Conservation (phyloP, 1,140 invertebrate species). For the Colletes gigas region DNA sequence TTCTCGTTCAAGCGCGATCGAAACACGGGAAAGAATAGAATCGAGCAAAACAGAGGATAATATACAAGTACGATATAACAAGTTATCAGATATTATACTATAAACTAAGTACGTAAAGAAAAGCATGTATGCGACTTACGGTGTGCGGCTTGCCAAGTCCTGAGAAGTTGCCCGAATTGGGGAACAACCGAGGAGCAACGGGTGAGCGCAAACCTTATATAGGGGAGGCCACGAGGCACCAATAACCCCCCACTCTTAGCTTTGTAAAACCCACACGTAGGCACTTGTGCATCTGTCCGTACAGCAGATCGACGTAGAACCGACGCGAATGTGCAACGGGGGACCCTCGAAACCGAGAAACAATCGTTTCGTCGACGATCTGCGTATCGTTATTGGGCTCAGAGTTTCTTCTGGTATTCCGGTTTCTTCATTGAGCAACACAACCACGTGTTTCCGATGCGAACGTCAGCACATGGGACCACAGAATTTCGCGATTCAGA, state of each 20-base stretch:
- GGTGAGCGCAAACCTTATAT: slow-evolving; percentile 76
- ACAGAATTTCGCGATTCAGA: background rate
- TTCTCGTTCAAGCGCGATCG: too few species aligned
- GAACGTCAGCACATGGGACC: background rate
- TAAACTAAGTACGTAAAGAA: background rate
- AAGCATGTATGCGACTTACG: slow-evolving; percentile 64
- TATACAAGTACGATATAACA: background rate
- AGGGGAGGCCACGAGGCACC: slow-evolving; percentile 61
- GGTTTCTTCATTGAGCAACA: background rate
- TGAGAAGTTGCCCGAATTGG: slow-evolving; percentile 76
- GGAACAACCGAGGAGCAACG: slow-evolving; percentile 75
- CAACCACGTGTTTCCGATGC: background rate
- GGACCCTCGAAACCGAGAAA: background rate
- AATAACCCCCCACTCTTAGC: slow-evolving; percentile 57
- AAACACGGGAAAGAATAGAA: too few species aligned
- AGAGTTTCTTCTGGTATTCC: background rate
- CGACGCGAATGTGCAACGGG: background rate
- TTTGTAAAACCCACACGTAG: slow-evolving; percentile 23
- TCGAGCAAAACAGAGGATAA: too few species aligned
- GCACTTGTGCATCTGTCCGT: background rate
- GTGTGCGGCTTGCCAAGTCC: slow-evolving; percentile 74
- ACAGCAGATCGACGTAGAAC: background rate
- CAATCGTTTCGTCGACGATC: too few species aligned
- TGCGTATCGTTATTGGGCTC: too few species aligned
- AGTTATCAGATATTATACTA: background rate